phyloP scores from a whole-genome alignment of 2,113 vertebrate species.

The Mionectes macconnelli region DNA sequence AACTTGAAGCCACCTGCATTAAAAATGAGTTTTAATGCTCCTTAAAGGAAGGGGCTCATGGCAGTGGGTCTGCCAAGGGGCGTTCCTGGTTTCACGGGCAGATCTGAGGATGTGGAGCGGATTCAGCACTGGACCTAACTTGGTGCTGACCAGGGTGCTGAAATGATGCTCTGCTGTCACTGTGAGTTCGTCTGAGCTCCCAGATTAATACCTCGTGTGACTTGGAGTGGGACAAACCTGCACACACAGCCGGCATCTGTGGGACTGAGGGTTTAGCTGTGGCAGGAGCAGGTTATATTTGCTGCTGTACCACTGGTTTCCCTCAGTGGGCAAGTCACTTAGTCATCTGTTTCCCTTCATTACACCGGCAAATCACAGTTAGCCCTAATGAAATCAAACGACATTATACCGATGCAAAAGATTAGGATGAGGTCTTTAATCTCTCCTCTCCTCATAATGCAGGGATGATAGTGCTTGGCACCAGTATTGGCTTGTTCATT shows the following conservation, averaged over 20 bases:
- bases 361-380: constrained; percentile 4
- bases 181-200: background rate
- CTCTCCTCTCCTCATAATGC: background rate
- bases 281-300: background rate
- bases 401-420: background rate
- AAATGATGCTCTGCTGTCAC: rapidly evolving
- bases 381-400: constrained; percentile 36
- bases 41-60: background rate
- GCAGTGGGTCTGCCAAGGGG: background rate
- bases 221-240: background rate
- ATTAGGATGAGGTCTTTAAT: background rate
- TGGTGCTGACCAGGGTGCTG: background rate
- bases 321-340: background rate
- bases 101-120: background rate
- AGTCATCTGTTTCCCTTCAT: constrained; percentile 6
- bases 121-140: rapidly evolving
- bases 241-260: background rate
- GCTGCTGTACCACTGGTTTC: background rate
- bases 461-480: background rate
- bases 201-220: background rate
- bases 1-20: background rate
- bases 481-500: background rate
- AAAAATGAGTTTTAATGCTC: background rate
- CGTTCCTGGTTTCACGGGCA: background rate
- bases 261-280: background rate